phyloP scores from a whole-genome alignment of 2,888 invertebrate genomes.

The Dicranocentrus wangi region DNA sequence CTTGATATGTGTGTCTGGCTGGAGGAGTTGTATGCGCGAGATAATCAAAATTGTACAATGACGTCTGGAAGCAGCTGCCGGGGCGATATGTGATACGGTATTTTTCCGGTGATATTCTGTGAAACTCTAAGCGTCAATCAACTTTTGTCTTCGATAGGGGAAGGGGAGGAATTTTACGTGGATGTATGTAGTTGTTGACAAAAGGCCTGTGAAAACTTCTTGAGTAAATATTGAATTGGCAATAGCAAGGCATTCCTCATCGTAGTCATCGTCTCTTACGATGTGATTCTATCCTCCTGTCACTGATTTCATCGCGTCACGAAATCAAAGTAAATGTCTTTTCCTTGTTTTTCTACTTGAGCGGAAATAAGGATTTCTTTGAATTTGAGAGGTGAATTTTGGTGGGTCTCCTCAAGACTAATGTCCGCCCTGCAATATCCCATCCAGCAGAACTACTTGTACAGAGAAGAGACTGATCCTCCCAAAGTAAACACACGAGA shows the following conservation, averaged over 20 bases:
- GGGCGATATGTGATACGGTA: slow-evolving; percentile 23
- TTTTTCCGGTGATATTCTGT: slow-evolving; percentile 5
- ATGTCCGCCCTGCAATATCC: no score
- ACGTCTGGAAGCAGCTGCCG: slow-evolving; percentile 43
- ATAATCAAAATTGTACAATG: neutral
- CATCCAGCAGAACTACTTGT: no score
- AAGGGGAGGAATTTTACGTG: slow-evolving; percentile 2
- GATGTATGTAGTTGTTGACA: slow-evolving; percentile 50
- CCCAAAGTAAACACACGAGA: no score
- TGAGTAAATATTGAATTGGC: slow-evolving; percentile 56
- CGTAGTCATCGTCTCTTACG: slow-evolving; percentile 5
- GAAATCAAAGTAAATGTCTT: slow-evolving; percentile 47
- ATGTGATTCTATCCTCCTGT: neutral
- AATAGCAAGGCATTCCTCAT: slow-evolving; percentile 5
- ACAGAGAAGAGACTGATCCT: no score
- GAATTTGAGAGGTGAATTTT: neutral
- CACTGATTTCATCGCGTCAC: slow-evolving; percentile 35
- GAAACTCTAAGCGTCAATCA: slow-evolving; percentile 58
- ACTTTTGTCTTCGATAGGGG: slow-evolving; percentile 21
- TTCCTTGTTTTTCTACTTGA: slow-evolving; percentile 45
- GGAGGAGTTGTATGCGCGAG: no score
- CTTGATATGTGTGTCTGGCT: slow-evolving; percentile 27
- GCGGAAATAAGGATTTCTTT: slow-evolving; percentile 29
- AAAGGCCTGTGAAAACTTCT: slow-evolving; percentile 42
- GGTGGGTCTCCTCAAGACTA: no score